phyloP scores from a whole-genome alignment of 1,140 invertebrate species.

The Ceratosolen fusciceps region DNA sequence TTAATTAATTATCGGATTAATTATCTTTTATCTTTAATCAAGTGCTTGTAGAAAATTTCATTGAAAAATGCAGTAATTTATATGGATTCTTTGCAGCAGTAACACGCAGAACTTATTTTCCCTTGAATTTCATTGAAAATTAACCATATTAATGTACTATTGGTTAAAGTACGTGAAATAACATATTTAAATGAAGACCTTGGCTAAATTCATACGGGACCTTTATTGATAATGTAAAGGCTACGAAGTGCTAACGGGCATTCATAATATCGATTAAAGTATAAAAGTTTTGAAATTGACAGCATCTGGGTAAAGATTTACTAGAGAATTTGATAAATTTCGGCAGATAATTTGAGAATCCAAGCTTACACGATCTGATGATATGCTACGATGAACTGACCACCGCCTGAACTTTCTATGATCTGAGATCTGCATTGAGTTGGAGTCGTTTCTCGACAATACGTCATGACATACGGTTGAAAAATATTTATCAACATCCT shows the following conservation, averaged over 20 bases:
- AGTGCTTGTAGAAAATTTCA: neutral
- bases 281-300: slow-evolving; percentile 33
- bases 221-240: neutral
- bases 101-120: too few relatives aligned
- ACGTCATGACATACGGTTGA: too few relatives aligned
- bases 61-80: neutral
- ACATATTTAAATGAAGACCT: too few relatives aligned
- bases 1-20: neutral
- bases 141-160: too few relatives aligned
- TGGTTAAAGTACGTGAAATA: too few relatives aligned
- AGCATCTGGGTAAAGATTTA: slow-evolving; percentile 28
- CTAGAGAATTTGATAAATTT: slow-evolving; percentile 28
- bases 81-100: too few relatives aligned
- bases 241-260: neutral
- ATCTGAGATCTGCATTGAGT: slow-evolving; percentile 20
- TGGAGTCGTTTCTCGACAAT: too few relatives aligned
- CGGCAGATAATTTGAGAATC: slow-evolving; percentile 16
- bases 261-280: neutral
- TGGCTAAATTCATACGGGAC: neutral
- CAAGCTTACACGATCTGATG: neutral
- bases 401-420: neutral
- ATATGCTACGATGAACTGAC: neutral
- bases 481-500: too few relatives aligned
- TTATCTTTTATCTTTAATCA: neutral
- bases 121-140: too few relatives aligned